Percentiles rank a stretch among this genome's conserved stretches.
phyloP scores from a whole-genome alignment of 2,113 vertebrate genomes.

The Rhabdornis inornatus region DNA sequence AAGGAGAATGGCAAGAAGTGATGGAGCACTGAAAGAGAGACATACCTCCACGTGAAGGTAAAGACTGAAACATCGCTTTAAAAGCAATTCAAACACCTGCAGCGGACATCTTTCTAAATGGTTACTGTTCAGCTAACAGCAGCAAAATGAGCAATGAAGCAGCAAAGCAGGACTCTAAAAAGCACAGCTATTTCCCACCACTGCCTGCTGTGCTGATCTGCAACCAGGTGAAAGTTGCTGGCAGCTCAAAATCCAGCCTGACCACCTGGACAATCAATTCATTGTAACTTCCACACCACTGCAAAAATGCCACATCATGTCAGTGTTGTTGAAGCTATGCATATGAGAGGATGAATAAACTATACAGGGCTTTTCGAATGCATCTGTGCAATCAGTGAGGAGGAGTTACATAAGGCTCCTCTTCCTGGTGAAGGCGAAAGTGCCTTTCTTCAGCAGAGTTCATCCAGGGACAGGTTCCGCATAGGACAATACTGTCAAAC shows the following conservation, averaged over 20 bases:
- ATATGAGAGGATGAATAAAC: slow-evolving; percentile 11
- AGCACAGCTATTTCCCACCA: not conserved
- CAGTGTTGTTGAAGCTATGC: not conserved
- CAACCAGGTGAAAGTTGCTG: not conserved
- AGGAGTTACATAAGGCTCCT: slow-evolving; percentile 23
- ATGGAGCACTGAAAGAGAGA: not conserved
- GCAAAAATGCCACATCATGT: not conserved
- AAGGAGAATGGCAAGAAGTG: not conserved
- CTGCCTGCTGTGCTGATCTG: not conserved
- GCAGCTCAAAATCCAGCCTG: not conserved
- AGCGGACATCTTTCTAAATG: not conserved
- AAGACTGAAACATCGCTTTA: not conserved
- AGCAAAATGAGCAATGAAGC: not conserved
- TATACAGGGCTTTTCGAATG: slow-evolving; percentile 27
- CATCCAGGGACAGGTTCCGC: not conserved
- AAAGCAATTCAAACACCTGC: fast-evolving
- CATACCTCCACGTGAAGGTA: not conserved
- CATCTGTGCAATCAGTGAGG: slow-evolving; percentile 19
- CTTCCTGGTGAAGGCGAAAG: not conserved
- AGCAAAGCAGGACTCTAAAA: not conserved
- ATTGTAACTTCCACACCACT: not conserved
- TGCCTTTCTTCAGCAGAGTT: not conserved
- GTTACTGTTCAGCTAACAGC: not conserved
- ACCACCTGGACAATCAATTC: not conserved
- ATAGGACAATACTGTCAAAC: not conserved